Conservation (phyloP, 2,113 vertebrate species). For the Cheilinus undulatus region DNA sequence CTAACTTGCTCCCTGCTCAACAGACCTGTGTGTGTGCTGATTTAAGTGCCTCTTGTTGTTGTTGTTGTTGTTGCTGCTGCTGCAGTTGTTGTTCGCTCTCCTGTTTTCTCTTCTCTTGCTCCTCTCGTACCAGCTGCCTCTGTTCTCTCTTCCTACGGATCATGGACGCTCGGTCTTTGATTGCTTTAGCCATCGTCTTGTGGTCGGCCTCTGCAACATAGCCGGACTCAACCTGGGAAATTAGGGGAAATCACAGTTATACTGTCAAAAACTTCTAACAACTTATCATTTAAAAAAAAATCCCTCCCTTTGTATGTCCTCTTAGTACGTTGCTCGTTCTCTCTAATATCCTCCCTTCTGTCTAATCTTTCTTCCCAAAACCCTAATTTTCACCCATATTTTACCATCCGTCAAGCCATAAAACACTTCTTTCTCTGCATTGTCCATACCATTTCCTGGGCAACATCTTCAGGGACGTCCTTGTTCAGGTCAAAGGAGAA, state of each 20-base stretch:
- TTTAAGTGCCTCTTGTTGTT: slow-evolving; percentile 75
- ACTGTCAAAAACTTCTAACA: no score
- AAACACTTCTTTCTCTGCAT: not conserved
- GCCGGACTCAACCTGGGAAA: slow-evolving; percentile 94
- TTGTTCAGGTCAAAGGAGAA: slow-evolving; percentile 97
- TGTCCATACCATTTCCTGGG: slow-evolving; percentile 94
- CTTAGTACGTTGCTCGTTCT: not conserved
- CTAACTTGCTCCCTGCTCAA: not conserved
- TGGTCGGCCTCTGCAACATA: slow-evolving; percentile 99
- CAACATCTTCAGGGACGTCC: slow-evolving; percentile 97
- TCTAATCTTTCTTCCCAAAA: not conserved
- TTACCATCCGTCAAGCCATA: not conserved
- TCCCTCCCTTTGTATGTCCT: not conserved
- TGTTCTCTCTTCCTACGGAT: slow-evolving; percentile 96
- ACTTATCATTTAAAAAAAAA: not conserved
- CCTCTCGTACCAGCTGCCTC: slow-evolving; percentile 92
- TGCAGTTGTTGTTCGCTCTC: slow-evolving; percentile 75
- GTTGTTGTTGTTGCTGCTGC: slow-evolving; percentile 2
- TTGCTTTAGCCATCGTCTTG: slow-evolving; percentile 99
- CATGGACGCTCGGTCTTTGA: slow-evolving; percentile 97
- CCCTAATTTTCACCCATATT: not conserved
- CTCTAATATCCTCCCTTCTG: not conserved
- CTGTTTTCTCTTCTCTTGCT: slow-evolving; percentile 92
- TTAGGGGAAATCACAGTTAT: not conserved
- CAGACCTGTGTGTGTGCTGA: slow-evolving; percentile 64